These are phyloP conservation scores for Gorsachius goisagi DNA, from an alignment of 2,113 vertebrate species.

Conservation along the genomic window DNA sequence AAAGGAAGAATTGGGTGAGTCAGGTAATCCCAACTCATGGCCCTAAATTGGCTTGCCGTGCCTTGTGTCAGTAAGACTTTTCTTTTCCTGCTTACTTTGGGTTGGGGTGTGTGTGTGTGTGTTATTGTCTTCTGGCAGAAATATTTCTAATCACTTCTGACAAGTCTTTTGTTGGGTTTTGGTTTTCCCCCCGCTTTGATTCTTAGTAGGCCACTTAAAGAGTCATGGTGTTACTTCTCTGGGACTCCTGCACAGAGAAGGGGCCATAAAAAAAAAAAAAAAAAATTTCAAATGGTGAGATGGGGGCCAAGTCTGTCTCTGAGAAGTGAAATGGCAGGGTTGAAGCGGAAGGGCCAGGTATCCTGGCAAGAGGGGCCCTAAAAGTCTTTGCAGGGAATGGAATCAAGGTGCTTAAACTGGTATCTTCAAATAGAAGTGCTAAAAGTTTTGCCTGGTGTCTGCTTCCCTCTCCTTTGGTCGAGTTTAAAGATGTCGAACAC, in stretches of 20 bases:
- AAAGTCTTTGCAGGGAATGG: not conserved
- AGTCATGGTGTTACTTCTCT: not conserved
- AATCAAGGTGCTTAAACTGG: accelerated
- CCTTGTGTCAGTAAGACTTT: not conserved
- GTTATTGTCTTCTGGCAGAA: not conserved
- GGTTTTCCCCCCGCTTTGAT: not conserved
- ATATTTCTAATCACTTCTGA: not conserved
- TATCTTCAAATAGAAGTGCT: accelerated
- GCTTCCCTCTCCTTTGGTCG: not conserved
- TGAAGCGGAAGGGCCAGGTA: not conserved
- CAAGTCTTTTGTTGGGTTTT: too few species aligned
- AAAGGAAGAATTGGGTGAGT: not conserved
- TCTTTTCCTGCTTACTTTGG: not conserved
- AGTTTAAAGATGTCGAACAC: not conserved
- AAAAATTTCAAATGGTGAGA: not conserved
- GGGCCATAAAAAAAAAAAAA: not conserved
- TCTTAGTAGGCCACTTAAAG: not conserved
- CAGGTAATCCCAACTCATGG: not conserved
- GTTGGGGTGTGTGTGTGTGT: not conserved
- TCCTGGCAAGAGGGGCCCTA: not conserved
- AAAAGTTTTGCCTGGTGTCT: not conserved
- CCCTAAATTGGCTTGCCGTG: not conserved
- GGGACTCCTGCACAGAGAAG: not conserved
- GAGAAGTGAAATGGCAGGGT: not conserved
- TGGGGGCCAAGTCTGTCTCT: not conserved